Percentiles rank a stretch among this genome's conserved stretches.
Evolutionary conservation across 2,113 vertebrate species (phyloP).

Genomic region (Cacatua alba): DNA sequence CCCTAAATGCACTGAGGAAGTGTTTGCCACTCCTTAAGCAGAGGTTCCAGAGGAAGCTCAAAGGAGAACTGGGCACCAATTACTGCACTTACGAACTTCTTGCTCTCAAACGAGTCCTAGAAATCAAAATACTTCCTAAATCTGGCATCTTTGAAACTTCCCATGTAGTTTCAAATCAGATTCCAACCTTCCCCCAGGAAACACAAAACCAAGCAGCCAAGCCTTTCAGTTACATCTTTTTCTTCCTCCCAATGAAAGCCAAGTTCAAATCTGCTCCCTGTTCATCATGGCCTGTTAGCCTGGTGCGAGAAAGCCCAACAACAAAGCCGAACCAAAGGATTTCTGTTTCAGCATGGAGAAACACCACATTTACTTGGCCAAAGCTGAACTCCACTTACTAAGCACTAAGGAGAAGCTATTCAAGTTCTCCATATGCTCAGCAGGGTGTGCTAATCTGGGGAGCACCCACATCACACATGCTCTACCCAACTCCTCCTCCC

Average conservation of each 20-base stretch:
- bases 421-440: background rate
- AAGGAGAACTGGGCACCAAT: background rate
- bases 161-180: background rate
- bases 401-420: background rate
- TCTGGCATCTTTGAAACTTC: background rate
- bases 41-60: background rate
- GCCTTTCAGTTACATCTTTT: background rate
- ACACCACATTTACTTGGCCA: background rate
- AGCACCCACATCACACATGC: constrained; percentile 7
- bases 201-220: background rate
- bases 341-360: background rate
- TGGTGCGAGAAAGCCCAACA: background rate
- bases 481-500: background rate
- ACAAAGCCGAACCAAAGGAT: background rate
- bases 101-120: background rate
- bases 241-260: background rate
- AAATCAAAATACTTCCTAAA: background rate
- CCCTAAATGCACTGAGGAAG: background rate
- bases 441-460: background rate
- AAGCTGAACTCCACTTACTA: background rate
- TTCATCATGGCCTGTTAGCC: background rate
- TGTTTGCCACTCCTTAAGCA: background rate
- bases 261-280: background rate
- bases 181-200: background rate
- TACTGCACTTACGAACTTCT: background rate